Percentiles rank a stretch among this genome's conserved stretches.
Conservation (phyloP, 1,140 invertebrate species). For the Cylas formicarius region DNA sequence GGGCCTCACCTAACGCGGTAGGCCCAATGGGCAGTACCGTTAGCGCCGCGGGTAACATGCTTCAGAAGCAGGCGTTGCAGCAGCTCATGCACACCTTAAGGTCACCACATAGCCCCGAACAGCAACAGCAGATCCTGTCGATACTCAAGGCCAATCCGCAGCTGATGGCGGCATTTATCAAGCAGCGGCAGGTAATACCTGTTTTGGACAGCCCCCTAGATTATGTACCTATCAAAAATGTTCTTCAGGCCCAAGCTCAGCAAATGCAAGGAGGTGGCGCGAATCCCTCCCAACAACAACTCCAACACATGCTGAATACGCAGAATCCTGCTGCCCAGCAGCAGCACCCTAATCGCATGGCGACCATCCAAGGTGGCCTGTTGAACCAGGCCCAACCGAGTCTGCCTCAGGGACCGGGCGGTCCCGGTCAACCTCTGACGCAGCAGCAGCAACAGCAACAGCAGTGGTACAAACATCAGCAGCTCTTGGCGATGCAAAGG, state of each 20-base stretch:
- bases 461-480: constrained; percentile 52
- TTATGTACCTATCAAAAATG: no score
- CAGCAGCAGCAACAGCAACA: constrained; percentile 45
- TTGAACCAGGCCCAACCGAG: constrained; percentile 43
- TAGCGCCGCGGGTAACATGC: constrained; percentile 29
- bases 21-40: constrained; percentile 26
- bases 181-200: constrained; percentile 71
- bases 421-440: constrained; percentile 43
- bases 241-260: constrained; percentile 29
- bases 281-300: constrained; percentile 41
- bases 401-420: constrained; percentile 37
- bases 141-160: constrained; percentile 93
- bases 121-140: constrained; percentile 85
- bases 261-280: constrained; percentile 33
- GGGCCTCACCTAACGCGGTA: constrained; percentile 22
- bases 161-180: constrained; percentile 94
- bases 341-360: constrained; percentile 33
- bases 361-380: constrained; percentile 43
- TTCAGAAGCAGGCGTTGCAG: constrained; percentile 76
- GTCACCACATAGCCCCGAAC: constrained; percentile 82
- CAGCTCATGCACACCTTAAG: constrained; percentile 84
- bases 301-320: constrained; percentile 50
- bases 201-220: no score
- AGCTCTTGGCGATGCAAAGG: constrained; percentile 48
- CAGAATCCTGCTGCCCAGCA: constrained; percentile 41